A percentile compares a stretch with the other conserved stretches of the same genome.
These are phyloP conservation scores for Sus scrofa DNA, from an alignment of 2,113 vertebrate species.

Conservation along the genomic window T2T-Sscrofa CM000814.6:39301501-39302000, in stretches of 20 bases:
- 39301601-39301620: not conserved
- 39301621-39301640: not conserved
- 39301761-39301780: not conserved
- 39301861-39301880: not conserved
- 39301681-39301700: not conserved
- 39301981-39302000: not conserved
- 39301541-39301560: not conserved
- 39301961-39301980: not conserved
- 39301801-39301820: not conserved
- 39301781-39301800: not conserved
- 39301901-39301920: not conserved
- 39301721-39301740: not conserved
- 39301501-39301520: not conserved
- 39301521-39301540: not conserved
- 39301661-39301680: not conserved
- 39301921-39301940: not conserved
- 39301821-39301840: not conserved
- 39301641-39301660: not conserved
- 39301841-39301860: not conserved
- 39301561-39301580: not conserved
- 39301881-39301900: not conserved
- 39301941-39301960: not conserved
- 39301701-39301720: not conserved
- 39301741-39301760: not conserved
- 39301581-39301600: not conserved